Percentiles rank a stretch among this genome's conserved stretches.
phyloP scores from a whole-genome alignment of 1,140 invertebrate genomes.

The Cydia amplana region DNA sequence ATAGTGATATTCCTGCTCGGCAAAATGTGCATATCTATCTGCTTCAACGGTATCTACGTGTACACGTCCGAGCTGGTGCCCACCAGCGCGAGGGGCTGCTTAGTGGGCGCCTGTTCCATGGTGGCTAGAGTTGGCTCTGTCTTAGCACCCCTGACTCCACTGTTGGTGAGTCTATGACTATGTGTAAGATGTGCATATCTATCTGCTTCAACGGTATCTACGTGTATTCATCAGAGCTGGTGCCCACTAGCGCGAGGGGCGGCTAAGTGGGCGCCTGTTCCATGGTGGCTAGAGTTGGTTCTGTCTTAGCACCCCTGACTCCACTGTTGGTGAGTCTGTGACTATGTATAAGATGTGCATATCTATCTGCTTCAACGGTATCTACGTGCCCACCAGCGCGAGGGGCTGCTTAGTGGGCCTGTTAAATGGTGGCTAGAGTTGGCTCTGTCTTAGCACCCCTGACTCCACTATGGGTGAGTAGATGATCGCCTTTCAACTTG shows the following conservation, averaged over 20 bases:
- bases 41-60: constrained; percentile 33
- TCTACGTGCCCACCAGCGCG: background rate
- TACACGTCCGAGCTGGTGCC: constrained; percentile 84
- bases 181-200: background rate
- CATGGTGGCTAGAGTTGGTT: background rate
- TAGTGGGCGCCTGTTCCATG: constrained; percentile 84
- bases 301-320: background rate
- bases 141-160: constrained; percentile 83
- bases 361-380: background rate
- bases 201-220: background rate
- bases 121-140: constrained; percentile 84
- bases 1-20: constrained; percentile 25
- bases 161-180: constrained; percentile 74
- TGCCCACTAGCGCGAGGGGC: background rate
- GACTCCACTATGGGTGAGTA: background rate
- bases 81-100: constrained; percentile 81
- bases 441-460: background rate
- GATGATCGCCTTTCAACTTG: no score
- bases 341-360: background rate
- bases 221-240: background rate
- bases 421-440: background rate
- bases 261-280: background rate
- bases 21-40: constrained; percentile 22
- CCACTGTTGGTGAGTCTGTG: constrained; percentile 77
- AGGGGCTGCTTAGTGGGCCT: background rate